Percentiles rank a stretch among this genome's conserved stretches.
Conservation (phyloP, 2,888 invertebrate genomes). For the Girardia tigrina region DNA sequence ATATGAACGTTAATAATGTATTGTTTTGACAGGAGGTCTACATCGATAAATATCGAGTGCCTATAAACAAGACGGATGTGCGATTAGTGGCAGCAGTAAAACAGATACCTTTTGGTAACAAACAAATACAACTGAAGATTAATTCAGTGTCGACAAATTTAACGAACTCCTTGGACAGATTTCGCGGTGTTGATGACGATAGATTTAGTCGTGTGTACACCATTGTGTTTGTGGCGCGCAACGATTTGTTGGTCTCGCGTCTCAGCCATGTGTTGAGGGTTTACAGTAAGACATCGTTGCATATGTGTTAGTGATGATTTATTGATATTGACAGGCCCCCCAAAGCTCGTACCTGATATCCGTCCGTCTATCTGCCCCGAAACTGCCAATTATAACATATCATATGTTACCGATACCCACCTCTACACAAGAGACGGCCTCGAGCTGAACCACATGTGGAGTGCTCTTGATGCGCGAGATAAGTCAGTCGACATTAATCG, state of each 20-base stretch:
- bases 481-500: background rate
- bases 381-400: background rate
- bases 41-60: no score
- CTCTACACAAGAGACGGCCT: background rate
- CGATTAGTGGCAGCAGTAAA: no score
- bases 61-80: no score
- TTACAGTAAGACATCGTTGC: background rate
- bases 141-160: no score
- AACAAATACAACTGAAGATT: no score
- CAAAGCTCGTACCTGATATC: background rate
- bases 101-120: no score
- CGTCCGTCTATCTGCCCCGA: background rate
- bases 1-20: no score
- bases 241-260: background rate
- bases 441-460: background rate
- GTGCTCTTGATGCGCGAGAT: background rate
- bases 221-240: background rate
- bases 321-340: background rate
- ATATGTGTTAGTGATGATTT: background rate
- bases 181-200: no score
- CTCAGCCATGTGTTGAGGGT: background rate
- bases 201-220: background rate
- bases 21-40: background rate
- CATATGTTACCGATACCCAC: background rate
- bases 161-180: no score